Conservation (phyloP, 2,113 vertebrate genomes). For the Bambusicola thoracicus region DNA sequence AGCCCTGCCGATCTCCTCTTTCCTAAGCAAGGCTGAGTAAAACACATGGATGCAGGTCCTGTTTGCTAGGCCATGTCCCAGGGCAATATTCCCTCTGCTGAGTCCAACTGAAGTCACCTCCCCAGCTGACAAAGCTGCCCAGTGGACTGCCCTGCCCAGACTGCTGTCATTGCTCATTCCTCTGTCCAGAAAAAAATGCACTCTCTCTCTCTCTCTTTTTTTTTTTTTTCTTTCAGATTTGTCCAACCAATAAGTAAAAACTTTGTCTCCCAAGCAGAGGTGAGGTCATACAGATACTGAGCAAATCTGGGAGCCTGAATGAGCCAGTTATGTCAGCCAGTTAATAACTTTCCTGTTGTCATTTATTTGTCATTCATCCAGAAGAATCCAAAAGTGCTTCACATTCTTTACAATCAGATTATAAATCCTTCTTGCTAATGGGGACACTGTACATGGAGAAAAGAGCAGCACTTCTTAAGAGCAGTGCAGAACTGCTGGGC, state of each 20-base stretch:
- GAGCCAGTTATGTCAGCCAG: slow-evolving; percentile 65
- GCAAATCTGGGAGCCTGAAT: slow-evolving; percentile 42
- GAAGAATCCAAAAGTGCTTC: slow-evolving; percentile 69
- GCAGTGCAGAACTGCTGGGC: background rate
- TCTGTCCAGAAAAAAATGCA: slow-evolving; percentile 24
- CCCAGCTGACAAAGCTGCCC: slow-evolving; percentile 55
- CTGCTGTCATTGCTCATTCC: slow-evolving; percentile 59
- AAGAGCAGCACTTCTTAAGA: rapidly evolving
- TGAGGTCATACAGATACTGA: slow-evolving; percentile 63
- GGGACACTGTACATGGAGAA: background rate
- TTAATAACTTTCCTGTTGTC: slow-evolving; percentile 70
- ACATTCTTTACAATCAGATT: slow-evolving; percentile 50
- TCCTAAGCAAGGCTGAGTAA: background rate
- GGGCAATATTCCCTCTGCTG: slow-evolving; percentile 46
- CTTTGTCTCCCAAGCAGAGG: slow-evolving; percentile 59
- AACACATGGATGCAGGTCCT: background rate
- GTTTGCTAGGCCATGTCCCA: slow-evolving; percentile 3
- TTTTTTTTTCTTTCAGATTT: slow-evolving; percentile 38
- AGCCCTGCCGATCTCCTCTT: background rate
- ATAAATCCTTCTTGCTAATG: background rate
- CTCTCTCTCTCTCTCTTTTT: background rate
- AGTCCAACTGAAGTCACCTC: slow-evolving; percentile 69
- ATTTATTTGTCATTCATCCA: slow-evolving; percentile 74
- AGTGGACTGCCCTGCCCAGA: slow-evolving; percentile 27
- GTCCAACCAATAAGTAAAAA: slow-evolving; percentile 58